These are phyloP conservation scores for Dolichopus griseipennis DNA, from an alignment of 2,888 invertebrate species.

Conservation along the genomic window DNA sequence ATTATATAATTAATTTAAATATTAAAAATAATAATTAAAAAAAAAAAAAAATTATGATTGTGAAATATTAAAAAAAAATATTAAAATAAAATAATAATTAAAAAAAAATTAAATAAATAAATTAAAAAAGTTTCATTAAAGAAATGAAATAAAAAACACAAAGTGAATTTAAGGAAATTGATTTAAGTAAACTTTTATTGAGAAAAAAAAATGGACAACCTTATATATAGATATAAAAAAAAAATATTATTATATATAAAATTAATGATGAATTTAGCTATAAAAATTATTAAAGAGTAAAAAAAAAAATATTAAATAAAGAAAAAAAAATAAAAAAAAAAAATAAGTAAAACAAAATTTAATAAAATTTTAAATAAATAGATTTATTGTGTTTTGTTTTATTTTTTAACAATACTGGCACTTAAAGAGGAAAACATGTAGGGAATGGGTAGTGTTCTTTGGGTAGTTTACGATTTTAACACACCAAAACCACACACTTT, in stretches of 20 bases:
- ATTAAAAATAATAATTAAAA: neutral
- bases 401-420: no score
- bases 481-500: no score
- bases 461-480: no score
- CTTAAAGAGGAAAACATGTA: no score
- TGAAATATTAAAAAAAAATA: neutral
- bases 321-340: conserved; percentile 14
- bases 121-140: neutral
- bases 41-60: neutral
- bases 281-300: conserved; percentile 10
- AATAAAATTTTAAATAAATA: conserved; percentile 9
- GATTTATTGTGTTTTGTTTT: conserved; percentile 21
- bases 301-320: conserved; percentile 19
- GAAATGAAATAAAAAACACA: neutral
- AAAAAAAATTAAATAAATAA: neutral
- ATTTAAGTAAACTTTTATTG: conserved; percentile 4
- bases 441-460: no score
- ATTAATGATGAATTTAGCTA: neutral
- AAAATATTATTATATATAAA: neutral
- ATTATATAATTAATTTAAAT: neutral
- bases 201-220: neutral
- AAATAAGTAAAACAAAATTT: conserved; percentile 16
- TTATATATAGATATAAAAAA: neutral
- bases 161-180: conserved; percentile 10
- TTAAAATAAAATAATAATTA: neutral